phyloP scores from a whole-genome alignment of 2,113 vertebrate genomes.

The Poeciliopsis occidentalis region DNA sequence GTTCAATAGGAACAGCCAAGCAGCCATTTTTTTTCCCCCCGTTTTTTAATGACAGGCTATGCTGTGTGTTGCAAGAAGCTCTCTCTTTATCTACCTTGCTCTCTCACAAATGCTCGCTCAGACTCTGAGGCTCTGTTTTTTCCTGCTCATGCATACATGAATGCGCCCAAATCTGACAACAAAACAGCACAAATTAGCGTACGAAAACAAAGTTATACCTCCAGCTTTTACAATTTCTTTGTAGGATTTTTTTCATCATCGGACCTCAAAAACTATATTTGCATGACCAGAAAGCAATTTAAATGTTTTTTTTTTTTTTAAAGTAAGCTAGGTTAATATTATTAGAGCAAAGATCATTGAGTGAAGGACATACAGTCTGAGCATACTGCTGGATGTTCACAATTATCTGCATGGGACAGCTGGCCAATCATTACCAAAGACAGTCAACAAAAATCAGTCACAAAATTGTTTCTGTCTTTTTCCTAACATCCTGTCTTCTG shows the following conservation, averaged over 20 bases:
- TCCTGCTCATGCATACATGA: slow-evolving; percentile 8
- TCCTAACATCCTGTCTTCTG: background rate
- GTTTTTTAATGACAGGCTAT: slow-evolving; percentile 57
- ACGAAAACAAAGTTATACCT: background rate
- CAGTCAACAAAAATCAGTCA: background rate
- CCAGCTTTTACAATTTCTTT: background rate
- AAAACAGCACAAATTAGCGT: slow-evolving; percentile 2
- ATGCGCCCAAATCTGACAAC: slow-evolving; percentile 31
- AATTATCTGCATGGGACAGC: background rate
- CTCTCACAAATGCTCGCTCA: slow-evolving; percentile 8
- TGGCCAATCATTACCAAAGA: background rate
- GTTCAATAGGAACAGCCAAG: slow-evolving; percentile 83
- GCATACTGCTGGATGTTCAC: background rate
- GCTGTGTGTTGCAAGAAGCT: slow-evolving; percentile 57
- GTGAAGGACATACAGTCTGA: background rate
- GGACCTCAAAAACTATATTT: background rate
- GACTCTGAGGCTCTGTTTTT: slow-evolving; percentile 16
- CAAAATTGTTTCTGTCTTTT: background rate
- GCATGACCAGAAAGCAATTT: background rate
- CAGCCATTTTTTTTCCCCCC: slow-evolving; percentile 44
- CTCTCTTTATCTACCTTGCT: slow-evolving; percentile 31
- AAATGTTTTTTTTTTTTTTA: background rate
- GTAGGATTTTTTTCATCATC: background rate
- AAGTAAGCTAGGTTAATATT: background rate
- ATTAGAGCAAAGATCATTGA: background rate